Evolutionary conservation across 2,113 vertebrate genomes (phyloP).

Genomic region (Thinocorus orbignyianus): DNA sequence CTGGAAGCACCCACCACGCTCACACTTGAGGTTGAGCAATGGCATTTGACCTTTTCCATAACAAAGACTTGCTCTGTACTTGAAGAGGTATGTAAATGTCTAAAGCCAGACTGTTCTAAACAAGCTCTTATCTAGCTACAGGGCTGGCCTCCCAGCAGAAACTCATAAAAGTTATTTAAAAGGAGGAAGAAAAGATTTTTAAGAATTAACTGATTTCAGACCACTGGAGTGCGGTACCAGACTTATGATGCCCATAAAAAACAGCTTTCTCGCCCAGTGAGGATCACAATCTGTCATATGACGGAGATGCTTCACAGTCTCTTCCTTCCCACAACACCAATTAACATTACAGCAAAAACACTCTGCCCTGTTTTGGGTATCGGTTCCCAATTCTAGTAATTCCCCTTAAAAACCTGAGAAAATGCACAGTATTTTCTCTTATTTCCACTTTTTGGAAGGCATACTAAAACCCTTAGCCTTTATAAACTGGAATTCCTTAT

Average conservation of each 20-base stretch:
- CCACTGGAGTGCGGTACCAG: background rate
- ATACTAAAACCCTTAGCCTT: background rate
- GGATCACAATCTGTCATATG: fast-evolving
- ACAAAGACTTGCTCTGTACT: background rate
- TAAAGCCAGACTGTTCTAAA: background rate
- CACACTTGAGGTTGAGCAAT: background rate
- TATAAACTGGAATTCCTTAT: background rate
- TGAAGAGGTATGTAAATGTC: background rate
- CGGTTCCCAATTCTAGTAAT: background rate
- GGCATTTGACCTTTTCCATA: background rate
- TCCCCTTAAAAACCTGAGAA: background rate
- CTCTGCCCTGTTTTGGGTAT: background rate
- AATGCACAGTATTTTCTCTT: background rate
- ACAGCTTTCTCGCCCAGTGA: background rate
- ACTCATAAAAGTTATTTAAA: background rate
- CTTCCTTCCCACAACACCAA: background rate
- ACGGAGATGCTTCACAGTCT: background rate
- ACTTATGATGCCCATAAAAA: fast-evolving
- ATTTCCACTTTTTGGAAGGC: background rate
- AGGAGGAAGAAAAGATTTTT: background rate
- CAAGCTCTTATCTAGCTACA: background rate
- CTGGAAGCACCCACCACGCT: background rate
- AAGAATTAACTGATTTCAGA: background rate
- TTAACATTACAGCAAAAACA: background rate
- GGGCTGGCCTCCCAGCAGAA: background rate